Evolutionary conservation across 1,140 invertebrate species (phyloP).

Genomic region (Eciton burchellii): DNA sequence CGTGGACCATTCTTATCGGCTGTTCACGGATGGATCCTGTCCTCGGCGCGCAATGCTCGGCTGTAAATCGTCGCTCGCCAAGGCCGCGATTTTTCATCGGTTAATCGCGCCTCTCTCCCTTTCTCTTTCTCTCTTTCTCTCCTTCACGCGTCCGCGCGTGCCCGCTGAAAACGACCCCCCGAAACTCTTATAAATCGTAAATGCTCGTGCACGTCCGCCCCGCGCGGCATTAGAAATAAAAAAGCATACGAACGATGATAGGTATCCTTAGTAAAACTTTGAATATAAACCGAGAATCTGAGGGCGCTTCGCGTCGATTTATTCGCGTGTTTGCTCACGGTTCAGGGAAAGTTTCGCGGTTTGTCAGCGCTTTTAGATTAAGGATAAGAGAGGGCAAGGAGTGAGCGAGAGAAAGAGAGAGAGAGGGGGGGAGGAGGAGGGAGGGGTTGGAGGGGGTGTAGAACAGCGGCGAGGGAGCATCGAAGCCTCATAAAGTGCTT

Average conservation of each 20-base stretch:
- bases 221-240: conserved; percentile 65
- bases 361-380: conserved; percentile 85
- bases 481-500: conserved; percentile 82
- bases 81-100: conserved; percentile 34
- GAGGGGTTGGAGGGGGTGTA: conserved; percentile 47
- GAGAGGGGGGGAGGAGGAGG: conserved; percentile 51
- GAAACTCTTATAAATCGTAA: conserved; percentile 36
- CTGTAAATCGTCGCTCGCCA: conserved; percentile 2
- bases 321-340: conserved; percentile 84
- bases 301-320: conserved; percentile 80
- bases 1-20: neutral
- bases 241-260: conserved; percentile 65
- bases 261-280: conserved; percentile 78
- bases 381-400: conserved; percentile 62
- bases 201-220: neutral
- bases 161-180: neutral
- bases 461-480: conserved; percentile 68
- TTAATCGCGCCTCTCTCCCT: conserved; percentile 5
- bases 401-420: conserved; percentile 39
- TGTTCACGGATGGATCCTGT: conserved; percentile 4
- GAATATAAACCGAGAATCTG: conserved; percentile 83
- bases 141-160: neutral
- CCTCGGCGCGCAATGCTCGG: neutral
- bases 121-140: no score
- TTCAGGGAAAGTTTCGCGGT: conserved; percentile 83